These are phyloP conservation scores for Salpingus planirostris DNA, from an alignment of 2,888 invertebrate genomes.

Conservation along the genomic window DNA sequence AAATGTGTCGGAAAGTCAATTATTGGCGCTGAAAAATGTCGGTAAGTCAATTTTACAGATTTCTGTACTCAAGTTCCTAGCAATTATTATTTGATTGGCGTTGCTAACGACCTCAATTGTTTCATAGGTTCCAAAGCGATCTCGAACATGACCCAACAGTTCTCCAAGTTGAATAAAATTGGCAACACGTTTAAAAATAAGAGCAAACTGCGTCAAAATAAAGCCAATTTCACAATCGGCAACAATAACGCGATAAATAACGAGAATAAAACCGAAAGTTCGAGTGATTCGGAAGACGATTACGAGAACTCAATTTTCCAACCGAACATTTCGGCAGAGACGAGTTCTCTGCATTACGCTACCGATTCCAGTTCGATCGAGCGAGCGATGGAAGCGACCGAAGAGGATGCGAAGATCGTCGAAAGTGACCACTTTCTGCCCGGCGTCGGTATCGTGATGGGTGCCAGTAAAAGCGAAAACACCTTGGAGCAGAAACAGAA, in stretches of 20 bases:
- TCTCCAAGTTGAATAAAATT: slow-evolving; percentile 72
- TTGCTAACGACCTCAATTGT: too few species aligned
- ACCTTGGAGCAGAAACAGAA: slow-evolving; percentile 42
- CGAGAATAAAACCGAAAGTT: slow-evolving; percentile 34
- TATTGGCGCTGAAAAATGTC: slow-evolving; percentile 65
- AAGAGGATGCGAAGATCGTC: slow-evolving; percentile 13
- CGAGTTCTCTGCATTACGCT: slow-evolving; percentile 21
- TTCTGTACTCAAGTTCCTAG: slow-evolving; percentile 3
- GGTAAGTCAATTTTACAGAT: slow-evolving; percentile 51
- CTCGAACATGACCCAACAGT: slow-evolving; percentile 78
- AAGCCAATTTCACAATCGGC: slow-evolving; percentile 24
- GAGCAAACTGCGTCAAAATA: slow-evolving; percentile 41
- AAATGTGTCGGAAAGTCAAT: slow-evolving; percentile 84
- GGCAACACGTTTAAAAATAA: slow-evolving; percentile 53
- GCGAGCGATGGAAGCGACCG: slow-evolving; percentile 33
- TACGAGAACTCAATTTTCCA: slow-evolving; percentile 52
- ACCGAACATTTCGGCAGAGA: slow-evolving; percentile 27
- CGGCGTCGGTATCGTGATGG: slow-evolving; percentile 57
- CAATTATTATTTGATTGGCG: too few species aligned
- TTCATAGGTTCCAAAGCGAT: slow-evolving; percentile 80
- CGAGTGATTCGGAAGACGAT: slow-evolving; percentile 55
- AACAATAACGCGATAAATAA: too few species aligned
- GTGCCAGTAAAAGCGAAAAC: slow-evolving; percentile 17
- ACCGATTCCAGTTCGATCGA: slow-evolving; percentile 27
- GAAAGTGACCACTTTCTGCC: slow-evolving; percentile 48